A percentile compares a stretch with the other conserved stretches of the same genome.
phyloP scores from a whole-genome alignment of 92 coral and sea anemone species.

The Porites rus region DNA sequence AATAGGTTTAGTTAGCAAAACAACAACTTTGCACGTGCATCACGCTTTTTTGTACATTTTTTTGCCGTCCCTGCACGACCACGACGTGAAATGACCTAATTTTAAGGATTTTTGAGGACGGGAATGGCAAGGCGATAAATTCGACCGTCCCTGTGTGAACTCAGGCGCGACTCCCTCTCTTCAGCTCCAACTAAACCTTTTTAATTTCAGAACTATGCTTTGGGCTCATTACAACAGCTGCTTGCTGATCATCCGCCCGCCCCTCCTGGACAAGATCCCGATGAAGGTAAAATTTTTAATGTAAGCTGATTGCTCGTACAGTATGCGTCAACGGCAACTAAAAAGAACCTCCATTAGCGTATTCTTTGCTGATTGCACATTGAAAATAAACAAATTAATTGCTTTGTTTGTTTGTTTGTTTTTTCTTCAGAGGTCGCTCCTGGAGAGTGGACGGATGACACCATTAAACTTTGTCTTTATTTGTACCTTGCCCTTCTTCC shows the following conservation, averaged over 20 bases:
- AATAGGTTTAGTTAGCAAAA: too few relatives aligned
- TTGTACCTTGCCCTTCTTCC: slow-evolving; percentile 94
- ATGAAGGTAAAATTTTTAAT: slow-evolving; percentile 41
- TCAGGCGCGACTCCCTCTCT: too few relatives aligned
- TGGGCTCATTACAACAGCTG: slow-evolving; percentile 63
- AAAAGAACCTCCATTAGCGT: background rate
- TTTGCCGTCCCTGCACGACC: too few relatives aligned
- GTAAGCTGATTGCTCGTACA: background rate
- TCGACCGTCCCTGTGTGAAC: too few relatives aligned
- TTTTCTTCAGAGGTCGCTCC: slow-evolving; percentile 67
- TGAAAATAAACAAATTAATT: too few relatives aligned
- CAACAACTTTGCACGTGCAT: too few relatives aligned
- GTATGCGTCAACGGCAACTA: background rate
- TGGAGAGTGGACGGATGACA: slow-evolving; percentile 94
- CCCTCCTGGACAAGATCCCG: slow-evolving; percentile 58
- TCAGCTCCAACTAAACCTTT: too few relatives aligned
- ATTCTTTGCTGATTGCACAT: background rate
- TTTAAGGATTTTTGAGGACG: too few relatives aligned
- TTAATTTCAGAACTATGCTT: slow-evolving; percentile 56
- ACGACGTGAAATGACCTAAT: too few relatives aligned
- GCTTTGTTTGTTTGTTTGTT: background rate
- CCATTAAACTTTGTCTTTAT: slow-evolving; percentile 94
- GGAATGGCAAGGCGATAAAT: too few relatives aligned
- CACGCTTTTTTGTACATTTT: too few relatives aligned
- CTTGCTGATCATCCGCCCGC: slow-evolving; percentile 67